Base-by-base conservation (phyloP, 2,888 invertebrate genomes). In the Cylindroiulus punctatus region DNA sequence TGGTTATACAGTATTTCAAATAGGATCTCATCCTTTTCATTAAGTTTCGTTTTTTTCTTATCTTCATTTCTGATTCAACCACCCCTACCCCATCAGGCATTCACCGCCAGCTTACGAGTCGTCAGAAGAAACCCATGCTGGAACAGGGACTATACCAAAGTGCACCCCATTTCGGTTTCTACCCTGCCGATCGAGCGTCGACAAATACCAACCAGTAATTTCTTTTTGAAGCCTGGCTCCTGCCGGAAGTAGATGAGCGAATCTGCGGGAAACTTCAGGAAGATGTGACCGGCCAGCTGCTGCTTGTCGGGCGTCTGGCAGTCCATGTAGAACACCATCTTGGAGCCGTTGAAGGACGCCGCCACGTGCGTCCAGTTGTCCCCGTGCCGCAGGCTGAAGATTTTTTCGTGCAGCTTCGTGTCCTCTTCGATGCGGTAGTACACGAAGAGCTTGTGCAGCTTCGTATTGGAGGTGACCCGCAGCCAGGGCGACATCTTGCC, bases 211-310 rank as follows among this genome's bases (percentile, higher is more conserved):
- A 87, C 87, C 85, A 87, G 65, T 22, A 87, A 81, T 40, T 87
- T 87, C 82, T 87, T 87, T 57, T 87, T 87, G 85, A 87, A 87
- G 40, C 87, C 87, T 19, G 87, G 87, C 36, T 87, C 87, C 81
- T 87, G 87, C n/a, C 87, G 84, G 44, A 87, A 87, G 83, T 87
- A 87, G 32, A 87, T 81, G 19, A 87, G 84, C 3, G 87, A 86
- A 85, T 87, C 87, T 30, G 84, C 42, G 4, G 87, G 87, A 17
- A 87, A 87, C 44, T 81, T 44, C 30, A 87, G 84, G 36, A 85
- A 36, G 42, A 87, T 86, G 83, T 52, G 44, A 4, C 86, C 87
- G 19, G 87, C 85, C 36, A 87, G 32, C n/a, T 57, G 26, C 81
- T 85, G 81, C 30, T 57, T 57, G 17, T 82, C 17, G 19, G 86